phyloP scores from a whole-genome alignment of 2,797 vertebrate species.

The Arnoldichthys spilopterus region DNA sequence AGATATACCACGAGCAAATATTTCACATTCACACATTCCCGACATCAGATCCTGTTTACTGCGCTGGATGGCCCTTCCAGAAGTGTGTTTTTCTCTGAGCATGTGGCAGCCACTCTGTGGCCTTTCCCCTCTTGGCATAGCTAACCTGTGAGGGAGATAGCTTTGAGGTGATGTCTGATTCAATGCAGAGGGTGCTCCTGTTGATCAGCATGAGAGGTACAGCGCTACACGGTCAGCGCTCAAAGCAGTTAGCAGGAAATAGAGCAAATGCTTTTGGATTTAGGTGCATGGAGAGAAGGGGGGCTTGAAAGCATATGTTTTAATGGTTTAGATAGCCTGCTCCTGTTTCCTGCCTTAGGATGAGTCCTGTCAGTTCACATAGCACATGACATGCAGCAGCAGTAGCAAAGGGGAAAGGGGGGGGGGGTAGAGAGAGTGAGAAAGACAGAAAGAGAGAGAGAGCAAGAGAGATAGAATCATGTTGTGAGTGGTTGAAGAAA shows the following conservation, averaged over 20 bases:
- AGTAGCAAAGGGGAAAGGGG: slow-evolving; percentile 60
- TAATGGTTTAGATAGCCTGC: slow-evolving; percentile 74
- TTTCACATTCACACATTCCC: slow-evolving; percentile 15
- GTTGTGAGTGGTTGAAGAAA: slow-evolving; percentile 10
- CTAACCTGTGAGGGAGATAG: neutral
- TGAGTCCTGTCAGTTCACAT: slow-evolving; percentile 90
- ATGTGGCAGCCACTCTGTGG: slow-evolving; percentile 14
- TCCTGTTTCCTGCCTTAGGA: slow-evolving; percentile 88
- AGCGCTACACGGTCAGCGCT: slow-evolving; percentile 41
- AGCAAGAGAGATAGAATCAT: slow-evolving; percentile 25
- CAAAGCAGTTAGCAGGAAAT: slow-evolving; percentile 70
- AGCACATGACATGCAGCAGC: slow-evolving; percentile 86
- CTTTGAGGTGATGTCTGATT: slow-evolving; percentile 37
- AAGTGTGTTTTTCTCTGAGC: slow-evolving; percentile 1
- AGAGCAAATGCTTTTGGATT: slow-evolving; percentile 91
- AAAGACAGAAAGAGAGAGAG: slow-evolving; percentile 6
- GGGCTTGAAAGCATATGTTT: slow-evolving; percentile 82
- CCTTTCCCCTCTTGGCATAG: neutral
- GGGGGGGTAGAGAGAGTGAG: neutral
- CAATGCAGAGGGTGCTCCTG: slow-evolving; percentile 24
- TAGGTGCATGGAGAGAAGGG: slow-evolving; percentile 65
- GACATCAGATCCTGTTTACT: slow-evolving; percentile 27
- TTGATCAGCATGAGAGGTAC: slow-evolving; percentile 36
- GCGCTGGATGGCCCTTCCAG: neutral
- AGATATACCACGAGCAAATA: slow-evolving; percentile 5